A percentile compares a stretch with the other conserved stretches of the same genome.
Conservation (phyloP, 2,113 vertebrate species). For the Pseudonaja textilis region DNA sequence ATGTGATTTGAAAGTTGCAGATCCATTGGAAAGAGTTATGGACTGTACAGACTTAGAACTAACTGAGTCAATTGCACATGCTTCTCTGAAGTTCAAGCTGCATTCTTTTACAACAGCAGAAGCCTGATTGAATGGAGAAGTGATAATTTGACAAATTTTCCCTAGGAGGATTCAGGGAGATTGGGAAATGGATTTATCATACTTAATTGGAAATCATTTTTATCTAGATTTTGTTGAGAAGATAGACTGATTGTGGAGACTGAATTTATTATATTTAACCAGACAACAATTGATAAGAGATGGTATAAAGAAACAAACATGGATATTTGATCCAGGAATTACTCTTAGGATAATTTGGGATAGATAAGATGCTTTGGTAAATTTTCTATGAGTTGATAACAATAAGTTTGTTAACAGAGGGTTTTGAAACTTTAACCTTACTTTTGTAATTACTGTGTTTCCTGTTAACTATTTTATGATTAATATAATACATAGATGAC, state of each 20-base stretch:
- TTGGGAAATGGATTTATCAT: not conserved
- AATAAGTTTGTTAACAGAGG: not conserved
- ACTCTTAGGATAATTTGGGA: not conserved
- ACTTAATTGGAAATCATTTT: not conserved
- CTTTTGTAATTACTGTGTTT: not conserved
- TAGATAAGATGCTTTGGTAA: not conserved
- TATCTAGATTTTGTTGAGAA: not conserved
- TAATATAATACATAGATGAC: not conserved
- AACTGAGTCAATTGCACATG: not conserved
- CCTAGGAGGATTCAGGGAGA: not conserved
- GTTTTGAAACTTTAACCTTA: not conserved
- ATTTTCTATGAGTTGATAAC: not conserved
- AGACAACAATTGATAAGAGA: not conserved
- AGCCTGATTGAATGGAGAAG: not conserved
- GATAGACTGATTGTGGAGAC: not conserved
- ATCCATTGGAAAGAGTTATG: not conserved
- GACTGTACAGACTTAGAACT: not conserved
- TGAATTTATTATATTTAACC: not conserved
- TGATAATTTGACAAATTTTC: not conserved
- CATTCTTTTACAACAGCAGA: not conserved
- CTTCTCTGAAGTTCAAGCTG: not conserved
- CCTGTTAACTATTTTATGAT: not conserved
- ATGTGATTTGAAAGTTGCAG: not conserved
- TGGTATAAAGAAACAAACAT: not conserved
- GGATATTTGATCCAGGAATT: not conserved